Conservation (phyloP, 2,113 vertebrate species). For the Pygoscelis adeliae region DNA sequence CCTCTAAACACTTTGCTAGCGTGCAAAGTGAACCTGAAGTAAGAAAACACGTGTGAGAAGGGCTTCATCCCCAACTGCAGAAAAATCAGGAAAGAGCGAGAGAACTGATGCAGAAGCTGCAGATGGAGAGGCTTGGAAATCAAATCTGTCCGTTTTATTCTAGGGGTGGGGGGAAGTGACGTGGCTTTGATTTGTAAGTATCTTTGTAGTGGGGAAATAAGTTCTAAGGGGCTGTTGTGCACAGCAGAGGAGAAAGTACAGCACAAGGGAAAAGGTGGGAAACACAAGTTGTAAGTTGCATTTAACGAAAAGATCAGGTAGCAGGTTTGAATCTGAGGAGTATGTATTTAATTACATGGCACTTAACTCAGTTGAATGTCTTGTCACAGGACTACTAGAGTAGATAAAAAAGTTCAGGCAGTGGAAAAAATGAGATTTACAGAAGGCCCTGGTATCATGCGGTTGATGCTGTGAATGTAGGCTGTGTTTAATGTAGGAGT, state of each 20-base stretch:
- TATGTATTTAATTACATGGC: accelerated
- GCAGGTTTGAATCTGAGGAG: not conserved
- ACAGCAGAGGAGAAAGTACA: not conserved
- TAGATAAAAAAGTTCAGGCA: too few species aligned
- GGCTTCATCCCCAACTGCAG: too few species aligned
- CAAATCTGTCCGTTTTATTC: accelerated
- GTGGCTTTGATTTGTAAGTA: not conserved
- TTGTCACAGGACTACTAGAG: not conserved
- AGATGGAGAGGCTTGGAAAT: not conserved
- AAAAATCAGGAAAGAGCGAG: not conserved
- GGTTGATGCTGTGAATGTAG: not conserved
- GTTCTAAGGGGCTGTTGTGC: not conserved
- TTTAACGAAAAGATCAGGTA: not conserved
- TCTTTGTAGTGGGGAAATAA: too few species aligned
- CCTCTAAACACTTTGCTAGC: accelerated
- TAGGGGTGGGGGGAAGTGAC: not conserved
- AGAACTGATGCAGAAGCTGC: too few species aligned
- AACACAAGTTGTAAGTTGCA: accelerated
- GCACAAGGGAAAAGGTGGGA: not conserved
- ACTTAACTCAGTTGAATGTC: too few species aligned
- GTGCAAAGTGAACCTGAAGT: not conserved
- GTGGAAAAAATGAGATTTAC: not conserved
- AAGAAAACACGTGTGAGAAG: accelerated
- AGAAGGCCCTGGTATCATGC: not conserved
- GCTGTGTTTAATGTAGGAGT: too few species aligned